A percentile compares a stretch with the other conserved stretches of the same genome.
phyloP scores from a whole-genome alignment of 2,113 vertebrate genomes.

The Cyprinodon variegatus region DNA sequence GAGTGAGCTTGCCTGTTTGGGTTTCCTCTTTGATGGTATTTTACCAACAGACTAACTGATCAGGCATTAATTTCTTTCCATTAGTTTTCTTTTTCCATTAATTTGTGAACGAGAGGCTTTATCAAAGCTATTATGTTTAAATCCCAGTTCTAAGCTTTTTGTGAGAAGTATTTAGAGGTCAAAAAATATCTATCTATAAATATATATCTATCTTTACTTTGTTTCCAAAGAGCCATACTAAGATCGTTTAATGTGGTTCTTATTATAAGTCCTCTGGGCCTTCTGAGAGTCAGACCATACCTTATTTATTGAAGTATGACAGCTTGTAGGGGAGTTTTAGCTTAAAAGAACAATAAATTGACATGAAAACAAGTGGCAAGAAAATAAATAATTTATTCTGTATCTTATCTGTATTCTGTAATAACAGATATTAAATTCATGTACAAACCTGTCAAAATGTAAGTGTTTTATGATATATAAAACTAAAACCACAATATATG shows the following conservation, averaged over 20 bases:
- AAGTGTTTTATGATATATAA: neutral
- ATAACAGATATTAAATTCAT: neutral
- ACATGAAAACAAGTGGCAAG: neutral
- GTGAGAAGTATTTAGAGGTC: neutral
- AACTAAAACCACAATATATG: no score
- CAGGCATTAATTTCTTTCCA: slow-evolving; percentile 5
- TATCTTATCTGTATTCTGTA: no score
- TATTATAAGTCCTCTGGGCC: no score
- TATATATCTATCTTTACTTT: neutral
- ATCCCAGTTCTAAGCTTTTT: neutral
- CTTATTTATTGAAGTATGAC: neutral
- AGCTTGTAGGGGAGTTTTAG: neutral
- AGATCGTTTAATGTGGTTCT: neutral
- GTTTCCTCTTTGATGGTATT: slow-evolving; percentile 85
- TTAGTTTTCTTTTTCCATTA: no score
- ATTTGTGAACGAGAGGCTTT: neutral
- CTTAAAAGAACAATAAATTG: neutral
- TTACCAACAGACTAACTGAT: slow-evolving; percentile 34
- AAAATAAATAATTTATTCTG: neutral
- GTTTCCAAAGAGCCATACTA: neutral
- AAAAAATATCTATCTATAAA: neutral
- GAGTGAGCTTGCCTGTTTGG: slow-evolving; percentile 68
- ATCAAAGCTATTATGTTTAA: neutral
- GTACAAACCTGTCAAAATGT: neutral
- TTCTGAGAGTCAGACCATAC: neutral